Base-by-base conservation (phyloP, 2,888 invertebrate species). In the Hipparchia sbordonii region DNA sequence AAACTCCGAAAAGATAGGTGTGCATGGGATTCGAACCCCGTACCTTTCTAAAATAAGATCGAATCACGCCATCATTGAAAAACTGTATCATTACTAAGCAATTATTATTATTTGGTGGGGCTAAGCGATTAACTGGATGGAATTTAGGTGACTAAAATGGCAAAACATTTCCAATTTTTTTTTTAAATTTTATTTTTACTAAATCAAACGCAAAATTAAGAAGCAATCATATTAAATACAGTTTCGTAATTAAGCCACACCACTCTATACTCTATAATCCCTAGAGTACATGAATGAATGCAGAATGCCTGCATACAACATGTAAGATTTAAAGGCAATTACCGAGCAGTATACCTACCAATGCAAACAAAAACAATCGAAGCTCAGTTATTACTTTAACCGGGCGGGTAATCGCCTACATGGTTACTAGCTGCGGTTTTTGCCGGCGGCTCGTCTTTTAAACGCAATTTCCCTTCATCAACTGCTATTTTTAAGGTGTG, bases 391-490 rank as follows among this genome's bases (percentile, higher is more conserved):
- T 82, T 84, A 82, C 82, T 81, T 82, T 82, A 85, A 81, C 79
- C 80, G 80, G 80, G 54, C 56, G 71, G 62, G 75, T 77, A 77
- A 77, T 77, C 70, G 73, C 75, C 56, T 72, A 82, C 83, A 82
- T 83, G 77, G 77, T 81, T 77, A 79, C 77, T 77, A 77, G 81
- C 80, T 76, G 78, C 76, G 77, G 82, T 87, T 89, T 89, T 89
- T 89, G 84, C 81, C 74, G 84, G 78, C 85, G 87, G 86, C 83
- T 77, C 69, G 76, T 79, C 82, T 82, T 81, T 82, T 81, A 82
- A 80, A 84, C 80, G 82, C 82, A 80, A 82, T 85, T 86, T 83
- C 78, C 82, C 81, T 83, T 85, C 85, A 86, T 87, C 87, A 87
- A 81, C 67, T 65, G 67, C 74, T 71, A 77, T 77, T 78, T 79